These are phyloP conservation scores for Oryzias woworae DNA, from an alignment of 2,113 vertebrate genomes.

Conservation along the genomic window DNA sequence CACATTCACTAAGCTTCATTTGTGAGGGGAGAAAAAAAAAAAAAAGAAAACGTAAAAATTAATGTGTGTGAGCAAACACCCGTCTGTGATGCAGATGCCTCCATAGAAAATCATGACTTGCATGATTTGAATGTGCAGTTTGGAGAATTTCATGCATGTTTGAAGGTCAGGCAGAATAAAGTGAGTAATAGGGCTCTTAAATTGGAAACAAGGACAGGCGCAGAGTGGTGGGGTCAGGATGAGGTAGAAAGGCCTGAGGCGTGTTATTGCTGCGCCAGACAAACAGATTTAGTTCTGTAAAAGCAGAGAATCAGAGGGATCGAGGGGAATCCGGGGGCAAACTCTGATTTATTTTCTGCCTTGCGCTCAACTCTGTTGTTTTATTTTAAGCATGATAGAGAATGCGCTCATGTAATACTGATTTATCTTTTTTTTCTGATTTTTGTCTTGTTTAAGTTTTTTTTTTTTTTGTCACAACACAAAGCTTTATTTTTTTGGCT, in stretches of 20 bases:
- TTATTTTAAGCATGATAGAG: constrained; percentile 7
- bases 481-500: not conserved
- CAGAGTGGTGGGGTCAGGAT: constrained; percentile 13
- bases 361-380: not conserved
- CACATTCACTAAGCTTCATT: constrained; percentile 3
- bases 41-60: constrained; percentile 7
- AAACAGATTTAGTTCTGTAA: constrained; percentile 28
- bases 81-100: not conserved
- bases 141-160: constrained; percentile 1
- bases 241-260: constrained; percentile 32
- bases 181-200: not conserved
- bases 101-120: not conserved
- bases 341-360: constrained; percentile 20
- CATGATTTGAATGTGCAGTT: not conserved
- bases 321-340: constrained; percentile 12
- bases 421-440: not conserved
- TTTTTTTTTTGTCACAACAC: not conserved
- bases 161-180: constrained; percentile 1
- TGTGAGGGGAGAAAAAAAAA: not conserved
- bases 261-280: constrained; percentile 7
- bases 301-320: constrained; percentile 25
- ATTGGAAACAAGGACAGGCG: constrained; percentile 7
- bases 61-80: constrained; percentile 1
- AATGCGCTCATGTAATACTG: constrained; percentile 14
- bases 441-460: constrained; percentile 5